Conservation (phyloP, 2,113 vertebrate genomes). For the Erythrolamprus reginae region DNA sequence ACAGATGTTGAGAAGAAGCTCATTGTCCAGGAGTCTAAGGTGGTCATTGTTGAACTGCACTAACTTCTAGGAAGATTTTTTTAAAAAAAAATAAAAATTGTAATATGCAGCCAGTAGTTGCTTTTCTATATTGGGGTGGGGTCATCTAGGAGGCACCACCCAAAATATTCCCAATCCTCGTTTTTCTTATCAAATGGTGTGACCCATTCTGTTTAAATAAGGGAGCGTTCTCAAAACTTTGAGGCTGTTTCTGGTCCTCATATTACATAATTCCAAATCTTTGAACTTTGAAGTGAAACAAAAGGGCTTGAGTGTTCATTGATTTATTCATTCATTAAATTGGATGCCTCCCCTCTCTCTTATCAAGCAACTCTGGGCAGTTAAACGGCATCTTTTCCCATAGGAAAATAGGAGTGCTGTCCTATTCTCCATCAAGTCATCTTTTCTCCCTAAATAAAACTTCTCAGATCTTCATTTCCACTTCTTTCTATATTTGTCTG, state of each 20-base stretch:
- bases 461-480: background rate
- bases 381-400: background rate
- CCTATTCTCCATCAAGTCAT: background rate
- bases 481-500: background rate
- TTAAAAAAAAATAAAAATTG: too few relatives aligned
- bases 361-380: background rate
- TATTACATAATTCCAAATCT: background rate
- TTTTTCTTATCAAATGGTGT: background rate
- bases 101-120: background rate
- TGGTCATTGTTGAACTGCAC: background rate
- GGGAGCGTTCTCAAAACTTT: background rate
- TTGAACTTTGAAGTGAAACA: background rate
- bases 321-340: background rate
- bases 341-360: background rate
- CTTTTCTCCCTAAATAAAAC: background rate
- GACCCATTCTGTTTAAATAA: background rate
- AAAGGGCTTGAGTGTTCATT: background rate
- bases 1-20: background rate
- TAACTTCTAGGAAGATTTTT: background rate
- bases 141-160: background rate
- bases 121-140: background rate
- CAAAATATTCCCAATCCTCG: background rate
- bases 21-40: background rate
- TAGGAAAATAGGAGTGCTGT: background rate
- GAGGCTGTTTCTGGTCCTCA: background rate